These are phyloP conservation scores for Sarotherodon lohbergeri DNA, from an alignment of 2,113 vertebrate species.

Conservation along the genomic window DNA sequence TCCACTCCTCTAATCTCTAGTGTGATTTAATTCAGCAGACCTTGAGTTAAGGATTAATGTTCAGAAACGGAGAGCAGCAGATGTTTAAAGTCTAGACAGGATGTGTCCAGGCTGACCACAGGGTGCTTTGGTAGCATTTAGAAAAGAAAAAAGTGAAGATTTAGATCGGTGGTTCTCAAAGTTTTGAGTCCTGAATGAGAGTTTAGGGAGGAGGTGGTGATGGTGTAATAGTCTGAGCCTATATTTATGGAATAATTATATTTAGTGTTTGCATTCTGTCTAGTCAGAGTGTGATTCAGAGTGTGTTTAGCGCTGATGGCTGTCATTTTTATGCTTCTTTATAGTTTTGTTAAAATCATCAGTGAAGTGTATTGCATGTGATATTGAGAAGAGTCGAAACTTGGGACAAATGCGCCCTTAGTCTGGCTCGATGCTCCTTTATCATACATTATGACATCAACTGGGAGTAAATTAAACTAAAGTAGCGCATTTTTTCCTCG, in stretches of 20 bases:
- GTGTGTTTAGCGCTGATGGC: not conserved
- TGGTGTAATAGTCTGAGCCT: not conserved
- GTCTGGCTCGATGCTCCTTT: not conserved
- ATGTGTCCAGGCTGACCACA: not conserved
- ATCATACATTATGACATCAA: not conserved
- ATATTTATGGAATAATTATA: not conserved
- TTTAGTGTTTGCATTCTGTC: not conserved
- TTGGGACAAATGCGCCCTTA: not conserved
- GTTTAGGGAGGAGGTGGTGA: not conserved
- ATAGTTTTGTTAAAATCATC: not conserved
- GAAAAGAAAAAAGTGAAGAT: not conserved
- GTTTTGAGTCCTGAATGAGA: not conserved
- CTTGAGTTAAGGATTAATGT: not conserved
- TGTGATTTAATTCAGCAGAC: not conserved
- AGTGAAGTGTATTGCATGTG: not conserved
- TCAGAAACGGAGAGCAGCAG: not conserved
- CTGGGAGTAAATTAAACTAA: not conserved
- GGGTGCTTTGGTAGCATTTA: not conserved
- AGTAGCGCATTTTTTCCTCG: not conserved
- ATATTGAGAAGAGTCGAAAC: fast-evolving
- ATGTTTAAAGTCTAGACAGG: not conserved
- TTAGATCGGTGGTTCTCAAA: not conserved
- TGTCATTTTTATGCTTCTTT: not conserved
- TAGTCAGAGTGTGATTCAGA: not conserved
- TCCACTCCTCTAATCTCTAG: not conserved